These are phyloP conservation scores for Dynastes tityus DNA, from an alignment of 2,888 invertebrate genomes.

Conservation along the genomic window DNA sequence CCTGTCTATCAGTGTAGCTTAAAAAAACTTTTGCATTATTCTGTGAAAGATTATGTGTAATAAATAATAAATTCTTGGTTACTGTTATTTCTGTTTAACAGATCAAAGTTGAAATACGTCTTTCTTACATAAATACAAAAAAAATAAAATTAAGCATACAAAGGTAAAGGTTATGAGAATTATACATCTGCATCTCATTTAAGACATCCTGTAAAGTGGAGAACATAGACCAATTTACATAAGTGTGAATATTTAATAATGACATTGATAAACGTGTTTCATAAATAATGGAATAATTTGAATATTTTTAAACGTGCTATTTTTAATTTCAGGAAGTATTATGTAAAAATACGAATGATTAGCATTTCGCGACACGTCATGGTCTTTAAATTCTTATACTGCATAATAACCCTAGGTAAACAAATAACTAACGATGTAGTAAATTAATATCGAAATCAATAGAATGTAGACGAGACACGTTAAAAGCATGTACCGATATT, in stretches of 20 bases:
- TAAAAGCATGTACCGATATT: too few species aligned
- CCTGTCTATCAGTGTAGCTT: neutral
- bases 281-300: conserved; percentile 36
- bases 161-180: conserved; percentile 24
- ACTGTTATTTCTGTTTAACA: neutral
- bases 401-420: neutral
- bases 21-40: neutral
- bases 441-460: neutral
- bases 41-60: neutral
- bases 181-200: conserved; percentile 6
- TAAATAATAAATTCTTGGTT: neutral
- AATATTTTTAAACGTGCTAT: conserved; percentile 32
- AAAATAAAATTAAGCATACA: neutral
- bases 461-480: too few species aligned
- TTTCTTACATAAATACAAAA: too few species aligned
- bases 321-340: conserved; percentile 41
- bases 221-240: conserved; percentile 18
- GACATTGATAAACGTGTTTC: conserved; percentile 33
- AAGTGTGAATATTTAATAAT: neutral
- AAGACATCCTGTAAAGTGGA: neutral
- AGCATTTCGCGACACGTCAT: conserved; percentile 14
- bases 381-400: conserved; percentile 11
- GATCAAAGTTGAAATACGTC: too few species aligned
- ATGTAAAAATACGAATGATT: conserved; percentile 30
- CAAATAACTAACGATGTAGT: neutral